These are phyloP conservation scores for Egretta garzetta DNA, from an alignment of 2,113 vertebrate genomes.

Conservation along the genomic window DNA sequence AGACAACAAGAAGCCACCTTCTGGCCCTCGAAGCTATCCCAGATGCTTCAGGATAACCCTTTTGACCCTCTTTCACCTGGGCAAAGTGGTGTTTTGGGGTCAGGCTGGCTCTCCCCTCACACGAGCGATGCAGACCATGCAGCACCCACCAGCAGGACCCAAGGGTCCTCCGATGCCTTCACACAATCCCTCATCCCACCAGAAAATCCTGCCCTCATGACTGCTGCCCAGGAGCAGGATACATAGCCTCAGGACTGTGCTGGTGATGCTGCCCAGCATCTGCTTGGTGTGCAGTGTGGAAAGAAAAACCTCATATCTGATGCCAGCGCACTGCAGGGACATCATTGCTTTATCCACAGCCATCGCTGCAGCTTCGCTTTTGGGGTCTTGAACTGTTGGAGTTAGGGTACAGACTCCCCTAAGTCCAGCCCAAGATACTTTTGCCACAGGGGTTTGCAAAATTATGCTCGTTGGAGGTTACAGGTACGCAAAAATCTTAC, in stretches of 20 bases:
- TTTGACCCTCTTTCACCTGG: fast-evolving
- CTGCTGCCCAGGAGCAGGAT: neutral
- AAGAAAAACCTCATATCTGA: neutral
- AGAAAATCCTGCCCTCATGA: neutral
- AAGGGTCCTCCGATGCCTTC: too few species aligned
- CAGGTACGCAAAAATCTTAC: neutral
- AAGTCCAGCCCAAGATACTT: neutral
- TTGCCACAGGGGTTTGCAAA: neutral
- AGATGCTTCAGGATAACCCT: neutral
- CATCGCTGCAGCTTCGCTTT: fast-evolving
- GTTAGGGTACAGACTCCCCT: neutral
- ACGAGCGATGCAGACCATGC: fast-evolving
- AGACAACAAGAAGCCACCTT: neutral
- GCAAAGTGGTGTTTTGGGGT: neutral
- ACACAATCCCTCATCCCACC: too few species aligned
- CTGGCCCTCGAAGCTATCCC: neutral
- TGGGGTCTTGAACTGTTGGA: too few species aligned
- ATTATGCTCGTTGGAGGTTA: neutral
- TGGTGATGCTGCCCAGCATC: neutral
- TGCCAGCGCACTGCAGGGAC: neutral
- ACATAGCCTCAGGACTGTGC: fast-evolving
- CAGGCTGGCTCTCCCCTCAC: neutral
- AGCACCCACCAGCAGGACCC: neutral
- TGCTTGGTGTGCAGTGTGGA: too few species aligned
- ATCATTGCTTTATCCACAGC: neutral